A percentile compares a stretch with the other conserved stretches of the same genome.
phyloP scores from a whole-genome alignment of 2,113 vertebrate genomes.

The Daphoenositta chrysoptera region DNA sequence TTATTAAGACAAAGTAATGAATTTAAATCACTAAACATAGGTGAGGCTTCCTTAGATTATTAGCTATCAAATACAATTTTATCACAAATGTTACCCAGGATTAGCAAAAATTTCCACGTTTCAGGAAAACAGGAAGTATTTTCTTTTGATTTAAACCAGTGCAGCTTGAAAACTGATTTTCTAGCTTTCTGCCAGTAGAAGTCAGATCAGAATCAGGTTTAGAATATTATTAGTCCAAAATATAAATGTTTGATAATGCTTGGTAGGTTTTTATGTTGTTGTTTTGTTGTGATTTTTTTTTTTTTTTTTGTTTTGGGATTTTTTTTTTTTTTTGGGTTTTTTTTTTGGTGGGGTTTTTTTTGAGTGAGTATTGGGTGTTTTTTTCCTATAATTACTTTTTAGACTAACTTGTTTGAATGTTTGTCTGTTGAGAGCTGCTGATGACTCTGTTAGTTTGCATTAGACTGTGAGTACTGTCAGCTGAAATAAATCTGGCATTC shows the following conservation, averaged over 20 bases:
- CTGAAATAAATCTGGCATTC: background rate
- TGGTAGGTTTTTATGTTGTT: background rate
- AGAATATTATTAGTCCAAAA: background rate
- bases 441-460: background rate
- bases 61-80: background rate
- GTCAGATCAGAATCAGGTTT: background rate
- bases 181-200: background rate
- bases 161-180: background rate
- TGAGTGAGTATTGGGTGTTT: accelerated
- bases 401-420: background rate
- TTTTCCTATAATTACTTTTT: background rate
- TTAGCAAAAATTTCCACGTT: background rate
- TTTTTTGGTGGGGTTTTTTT: background rate
- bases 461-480: background rate
- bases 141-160: background rate
- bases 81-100: background rate
- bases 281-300: background rate
- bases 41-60: background rate
- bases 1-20: conserved; percentile 44
- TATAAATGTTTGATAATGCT: background rate
- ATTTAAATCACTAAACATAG: conserved; percentile 12
- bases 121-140: background rate
- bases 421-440: background rate
- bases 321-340: background rate
- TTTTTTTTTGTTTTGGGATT: background rate